Percentiles rank a stretch among this genome's conserved stretches.
Conservation (phyloP, 2,113 vertebrate genomes). For the Bos indicus region DNA sequence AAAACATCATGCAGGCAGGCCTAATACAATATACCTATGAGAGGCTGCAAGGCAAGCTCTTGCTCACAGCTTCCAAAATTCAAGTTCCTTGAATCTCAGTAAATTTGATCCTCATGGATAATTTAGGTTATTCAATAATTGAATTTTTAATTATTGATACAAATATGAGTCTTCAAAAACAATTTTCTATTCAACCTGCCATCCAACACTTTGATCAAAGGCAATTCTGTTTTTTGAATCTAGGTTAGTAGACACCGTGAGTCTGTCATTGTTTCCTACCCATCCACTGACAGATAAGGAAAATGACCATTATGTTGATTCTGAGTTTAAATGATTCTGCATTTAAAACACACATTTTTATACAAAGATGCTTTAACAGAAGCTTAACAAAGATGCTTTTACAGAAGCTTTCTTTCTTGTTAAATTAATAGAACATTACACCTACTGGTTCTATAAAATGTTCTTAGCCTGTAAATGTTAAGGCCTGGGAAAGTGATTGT, state of each 20-base stretch:
- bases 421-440: background rate
- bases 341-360: background rate
- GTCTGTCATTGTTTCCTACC: background rate
- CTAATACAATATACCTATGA: background rate
- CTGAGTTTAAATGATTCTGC: background rate
- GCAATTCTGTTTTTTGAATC: background rate
- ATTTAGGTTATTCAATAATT: background rate
- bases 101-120: background rate
- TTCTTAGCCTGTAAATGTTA: slow-evolving; percentile 3
- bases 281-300: background rate
- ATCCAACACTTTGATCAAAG: background rate
- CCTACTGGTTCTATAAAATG: background rate
- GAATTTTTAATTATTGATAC: background rate
- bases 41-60: background rate
- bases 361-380: background rate
- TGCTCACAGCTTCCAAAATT: background rate
- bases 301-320: background rate
- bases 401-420: background rate
- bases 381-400: background rate
- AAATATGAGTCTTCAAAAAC: background rate
- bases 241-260: background rate
- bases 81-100: background rate
- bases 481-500: background rate
- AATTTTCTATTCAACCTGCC: background rate
- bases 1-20: background rate